Conservation (phyloP, 2,113 vertebrate species). For the Orthochromis indermauri region DNA sequence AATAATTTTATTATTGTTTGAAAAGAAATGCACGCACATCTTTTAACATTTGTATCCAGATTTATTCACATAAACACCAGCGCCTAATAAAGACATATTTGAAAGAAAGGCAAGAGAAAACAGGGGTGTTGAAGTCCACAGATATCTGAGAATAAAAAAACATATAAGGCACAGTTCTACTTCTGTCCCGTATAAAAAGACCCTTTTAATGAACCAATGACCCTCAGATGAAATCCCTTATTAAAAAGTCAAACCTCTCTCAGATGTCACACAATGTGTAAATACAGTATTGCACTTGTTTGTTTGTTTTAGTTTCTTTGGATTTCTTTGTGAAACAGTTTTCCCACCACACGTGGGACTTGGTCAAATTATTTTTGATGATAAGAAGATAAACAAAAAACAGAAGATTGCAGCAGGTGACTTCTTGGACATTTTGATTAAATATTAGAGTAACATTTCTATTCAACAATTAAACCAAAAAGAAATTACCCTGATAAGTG, state of each 20-base stretch:
- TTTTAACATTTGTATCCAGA: constrained; percentile 20
- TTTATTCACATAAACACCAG: constrained; percentile 57
- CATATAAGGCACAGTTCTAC: constrained; percentile 61
- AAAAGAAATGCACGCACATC: background rate
- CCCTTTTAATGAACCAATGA: background rate
- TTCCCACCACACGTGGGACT: background rate
- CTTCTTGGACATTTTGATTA: background rate
- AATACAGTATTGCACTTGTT: constrained; percentile 33
- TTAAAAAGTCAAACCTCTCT: background rate
- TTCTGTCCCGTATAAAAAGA: background rate
- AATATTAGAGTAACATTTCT: background rate
- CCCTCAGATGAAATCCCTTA: background rate
- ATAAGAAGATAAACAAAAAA: background rate
- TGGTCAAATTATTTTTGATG: background rate
- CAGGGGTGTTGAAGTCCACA: background rate
- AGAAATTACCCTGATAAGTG: background rate
- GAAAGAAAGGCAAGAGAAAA: constrained; percentile 36
- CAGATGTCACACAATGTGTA: background rate
- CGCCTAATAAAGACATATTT: constrained; percentile 22
- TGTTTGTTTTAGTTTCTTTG: background rate
- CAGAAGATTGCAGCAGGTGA: background rate
- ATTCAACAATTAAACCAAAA: background rate
- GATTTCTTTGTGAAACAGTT: background rate
- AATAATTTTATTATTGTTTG: rapidly evolving
- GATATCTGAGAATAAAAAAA: constrained; percentile 10